Evolutionary conservation across 2,113 vertebrate species (phyloP), one percentile per base, ranked within the genome.

Genomic region (Malurus cyaneus): DNA sequence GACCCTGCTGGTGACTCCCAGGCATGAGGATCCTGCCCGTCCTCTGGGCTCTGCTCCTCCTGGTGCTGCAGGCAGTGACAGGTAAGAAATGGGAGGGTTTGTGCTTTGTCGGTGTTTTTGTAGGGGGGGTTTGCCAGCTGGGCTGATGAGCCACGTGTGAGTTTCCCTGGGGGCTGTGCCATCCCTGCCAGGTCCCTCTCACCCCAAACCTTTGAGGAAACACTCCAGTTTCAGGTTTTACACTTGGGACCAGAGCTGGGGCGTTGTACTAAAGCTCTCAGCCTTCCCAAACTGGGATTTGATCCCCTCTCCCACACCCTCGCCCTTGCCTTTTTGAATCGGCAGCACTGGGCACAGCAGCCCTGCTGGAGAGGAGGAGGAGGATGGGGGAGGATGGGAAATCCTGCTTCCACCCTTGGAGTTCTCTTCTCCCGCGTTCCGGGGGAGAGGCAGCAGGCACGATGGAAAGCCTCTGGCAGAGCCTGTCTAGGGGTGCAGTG

Each of bases 31-130:
- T 97, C 69, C 83, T 95, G 64, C 61, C 72, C 57, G 28, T 93
- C 57, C 77, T 97, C 61, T 92, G 80, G 9, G 86, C 73, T 60
- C 41, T 95, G 25, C 85, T 96, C 49, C 52, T 96, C 39, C 61
- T 94, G 76, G 29, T 91, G 50, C 44, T 96, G 56, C 94, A 29
- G 46, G 83, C 20, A 84, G 47, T 49, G 47, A 77, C 80, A 92
- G 95, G 96, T 97, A 93, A 94, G 94, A 62, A 53, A 54, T 1
- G 8, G 8, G 50, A 52, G 10, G 28, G 26, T 23, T 85, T 47
- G 46, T 67, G 20, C 17, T 72, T 42, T 83, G 54, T 19, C 15
- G 0, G 4, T 61, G n/a, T 47, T 85, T 87, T 57, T 47, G 34
- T 11, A 41, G 29, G 31, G 41, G 83, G 36, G 25, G 32, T 81